Evolutionary conservation across 2,113 vertebrate genomes (phyloP).

Genomic region (Tyto alba): DNA sequence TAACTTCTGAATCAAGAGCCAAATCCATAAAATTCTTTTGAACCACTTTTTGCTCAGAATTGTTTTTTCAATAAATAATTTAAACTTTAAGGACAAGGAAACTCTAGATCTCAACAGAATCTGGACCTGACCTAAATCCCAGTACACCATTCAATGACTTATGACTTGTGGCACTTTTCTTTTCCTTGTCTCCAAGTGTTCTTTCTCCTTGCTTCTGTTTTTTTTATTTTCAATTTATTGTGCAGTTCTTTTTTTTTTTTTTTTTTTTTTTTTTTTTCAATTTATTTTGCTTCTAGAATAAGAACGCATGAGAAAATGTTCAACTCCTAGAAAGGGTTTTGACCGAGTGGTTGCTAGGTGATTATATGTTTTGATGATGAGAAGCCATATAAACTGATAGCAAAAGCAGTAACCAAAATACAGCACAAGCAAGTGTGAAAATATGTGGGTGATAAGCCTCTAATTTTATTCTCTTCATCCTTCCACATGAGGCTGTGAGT

Average conservation of each 20-base stretch:
- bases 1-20: neutral
- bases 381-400: neutral
- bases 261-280: neutral
- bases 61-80: neutral
- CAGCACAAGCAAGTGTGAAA: constrained; percentile 20
- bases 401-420: neutral
- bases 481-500: neutral
- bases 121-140: neutral
- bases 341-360: neutral
- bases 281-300: neutral
- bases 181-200: neutral
- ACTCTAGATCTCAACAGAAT: neutral
- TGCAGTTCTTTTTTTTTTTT: neutral
- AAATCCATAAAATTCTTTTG: neutral
- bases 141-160: neutral
- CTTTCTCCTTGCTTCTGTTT: neutral
- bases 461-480: constrained; percentile 33
- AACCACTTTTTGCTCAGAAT: neutral
- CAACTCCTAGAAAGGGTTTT: neutral
- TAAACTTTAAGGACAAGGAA: neutral
- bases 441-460: neutral
- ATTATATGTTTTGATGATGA: neutral
- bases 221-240: neutral
- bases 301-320: neutral
- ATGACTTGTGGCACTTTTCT: neutral